Evolutionary conservation across 2,113 vertebrate genomes (phyloP), one percentile per base, ranked within the genome.

Genomic region (Neoarius graeffei): DNA sequence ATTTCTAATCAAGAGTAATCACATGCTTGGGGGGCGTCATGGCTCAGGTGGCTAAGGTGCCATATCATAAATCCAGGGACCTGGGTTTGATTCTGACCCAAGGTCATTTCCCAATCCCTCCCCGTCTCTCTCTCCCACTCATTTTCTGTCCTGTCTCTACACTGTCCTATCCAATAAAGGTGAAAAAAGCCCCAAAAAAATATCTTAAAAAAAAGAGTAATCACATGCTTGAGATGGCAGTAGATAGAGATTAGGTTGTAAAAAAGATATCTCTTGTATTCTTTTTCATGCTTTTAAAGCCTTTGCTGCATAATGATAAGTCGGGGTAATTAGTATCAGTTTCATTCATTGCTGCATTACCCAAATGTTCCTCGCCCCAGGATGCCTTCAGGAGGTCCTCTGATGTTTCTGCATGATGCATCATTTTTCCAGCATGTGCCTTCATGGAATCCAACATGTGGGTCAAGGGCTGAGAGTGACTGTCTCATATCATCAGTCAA

Each of bases 401-500:
- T 66, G 67, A 54, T 17, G 42, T 66, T 85, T 20, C 73, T 27
- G 64, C n/a, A 19, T 5, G 42, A 35, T 42, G 74, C 27, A 54
- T 80, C 50, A 25, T 86, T 57, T 83, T 59, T 83, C 82, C 60
- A 23, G 52, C 7, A 56, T 74, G 62, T 87, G 52, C 56, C 56
- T 85, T 90, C 52, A 71, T 85, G 35, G 69, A 69, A 83, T 7
- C 19, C 86, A 83, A 84, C 73, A 81, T 89, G 10, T 48, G 59
- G 84, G 85, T 59, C 42, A 82, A 67, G 59, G 48, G n/a, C 64
- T 83, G 48, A 59, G 80, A 69, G 48, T 19, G 19, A 59, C 74
- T 84, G 84, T 88, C 88, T 74, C 42, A 81, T 6, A 56, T 56
- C n/a, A 88, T 88, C 84, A n/a, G 64, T 86, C 84, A 81, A 52